Percentiles rank a stretch among this genome's conserved stretches.
Evolutionary conservation across 1,140 invertebrate genomes (phyloP).

Genomic region (Centruroides vittatus): DNA sequence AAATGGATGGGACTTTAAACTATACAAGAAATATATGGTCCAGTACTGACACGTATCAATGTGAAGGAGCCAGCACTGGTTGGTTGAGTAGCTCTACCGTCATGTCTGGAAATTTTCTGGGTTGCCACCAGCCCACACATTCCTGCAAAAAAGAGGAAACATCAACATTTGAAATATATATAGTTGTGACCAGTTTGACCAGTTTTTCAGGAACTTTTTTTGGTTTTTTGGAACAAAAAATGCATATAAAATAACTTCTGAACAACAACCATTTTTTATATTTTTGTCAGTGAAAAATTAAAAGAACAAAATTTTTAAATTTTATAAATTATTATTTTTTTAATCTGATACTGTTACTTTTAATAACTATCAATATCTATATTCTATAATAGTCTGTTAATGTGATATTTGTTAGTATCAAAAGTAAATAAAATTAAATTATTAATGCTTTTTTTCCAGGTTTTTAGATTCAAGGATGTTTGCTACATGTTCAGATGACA

Average conservation of each 20-base stretch:
- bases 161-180: background rate
- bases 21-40: background rate
- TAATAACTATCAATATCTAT: no score
- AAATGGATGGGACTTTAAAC: background rate
- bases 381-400: no score
- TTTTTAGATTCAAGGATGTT: constrained; percentile 77
- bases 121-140: background rate
- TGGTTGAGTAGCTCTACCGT: background rate
- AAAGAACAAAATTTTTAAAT: no score
- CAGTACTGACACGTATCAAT: background rate
- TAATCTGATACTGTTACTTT: no score
- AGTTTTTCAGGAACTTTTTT: background rate
- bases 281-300: no score
- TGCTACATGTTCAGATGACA: constrained; percentile 87
- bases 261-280: no score
- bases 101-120: background rate
- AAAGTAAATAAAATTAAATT: background rate
- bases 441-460: constrained; percentile 34
- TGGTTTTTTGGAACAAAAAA: background rate
- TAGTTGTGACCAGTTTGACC: background rate
- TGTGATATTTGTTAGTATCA: no score
- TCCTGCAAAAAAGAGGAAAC: background rate
- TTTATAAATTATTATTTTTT: no score
- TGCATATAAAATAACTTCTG: constrained; percentile 12
- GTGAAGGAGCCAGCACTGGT: background rate